Base-by-base conservation (phyloP, 2,113 vertebrate genomes). In the Cryptotis parvus region DNA sequence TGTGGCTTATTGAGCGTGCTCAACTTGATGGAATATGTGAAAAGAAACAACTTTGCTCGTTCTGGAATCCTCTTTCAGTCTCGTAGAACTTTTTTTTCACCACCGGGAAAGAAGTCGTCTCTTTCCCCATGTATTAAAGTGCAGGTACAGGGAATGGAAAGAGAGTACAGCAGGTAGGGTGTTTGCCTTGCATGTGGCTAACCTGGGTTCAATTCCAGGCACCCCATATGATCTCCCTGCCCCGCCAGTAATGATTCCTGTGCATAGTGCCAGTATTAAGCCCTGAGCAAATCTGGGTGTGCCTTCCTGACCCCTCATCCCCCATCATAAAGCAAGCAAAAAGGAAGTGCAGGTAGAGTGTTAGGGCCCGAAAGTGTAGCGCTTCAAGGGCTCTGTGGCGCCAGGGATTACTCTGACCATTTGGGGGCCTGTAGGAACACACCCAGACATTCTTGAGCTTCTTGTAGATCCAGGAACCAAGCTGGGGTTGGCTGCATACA, bases 71-170 rank as follows among this genome's bases (percentile, higher is more conserved):
- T 83, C 45, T 89, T 86, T 73, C 9, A n/a, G 29, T 72, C 24
- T 9, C 10, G 85, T 85, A 26, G 55, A n/a, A n/a, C n/a, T n/a
- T 26, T 75, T 81, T 91, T 74, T 68, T 75, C 81, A 33, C 68
- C 26, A 58, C 4, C 68, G 55, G 61, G 88, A n/a, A 65, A 43
- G 39, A 79, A 55, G 92, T 90, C 70, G 68, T 73, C 61, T 94
- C 39, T 80, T 81, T 72, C 4, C 61, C n/a, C 18, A 29, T 65
- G 29, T 29, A 88, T 90, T 92, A 66, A 78, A 86, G 61, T 70
- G 1, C 52, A 33, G 73, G 58, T 66, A 24, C 31, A 33, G 66
- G 29, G n/a, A 9, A 5, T 33, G 4, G 29, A 18, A n/a, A 9
- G 14, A 31, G 5, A 11, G 27, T 31, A 65, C 63, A 65, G 63